Evolutionary conservation across 2,113 vertebrate species (phyloP).

Genomic region (Alaudala cheleensis): DNA sequence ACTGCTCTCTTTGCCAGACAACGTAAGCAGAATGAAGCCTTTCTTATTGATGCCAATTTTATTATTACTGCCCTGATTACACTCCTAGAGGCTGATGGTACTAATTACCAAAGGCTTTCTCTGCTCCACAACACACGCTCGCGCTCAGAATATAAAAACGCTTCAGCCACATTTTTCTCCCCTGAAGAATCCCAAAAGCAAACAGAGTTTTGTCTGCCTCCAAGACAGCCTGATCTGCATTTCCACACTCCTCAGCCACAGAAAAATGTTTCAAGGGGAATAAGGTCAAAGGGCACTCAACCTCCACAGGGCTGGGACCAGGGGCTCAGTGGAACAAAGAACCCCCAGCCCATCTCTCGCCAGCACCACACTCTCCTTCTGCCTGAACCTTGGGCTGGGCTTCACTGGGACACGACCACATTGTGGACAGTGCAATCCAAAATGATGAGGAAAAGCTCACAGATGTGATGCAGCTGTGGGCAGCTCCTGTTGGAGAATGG

Average conservation of each 20-base stretch:
- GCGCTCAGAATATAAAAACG: constrained; percentile 34
- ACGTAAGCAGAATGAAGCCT: constrained; percentile 20
- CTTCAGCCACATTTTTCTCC: neutral
- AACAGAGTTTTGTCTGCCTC: constrained; percentile 23
- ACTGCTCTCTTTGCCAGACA: constrained; percentile 35
- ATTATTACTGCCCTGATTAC: constrained; percentile 29
- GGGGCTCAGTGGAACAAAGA: neutral
- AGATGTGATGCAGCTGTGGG: constrained; percentile 18
- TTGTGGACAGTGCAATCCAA: fast-evolving
- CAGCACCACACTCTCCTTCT: neutral
- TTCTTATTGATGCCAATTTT: constrained; percentile 31
- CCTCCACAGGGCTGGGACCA: neutral
- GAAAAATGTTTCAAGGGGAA: neutral
- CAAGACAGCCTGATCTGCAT: neutral
- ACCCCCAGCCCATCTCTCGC: neutral
- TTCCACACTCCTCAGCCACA: neutral
- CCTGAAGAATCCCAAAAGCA: constrained; percentile 22
- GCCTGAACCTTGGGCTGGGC: neutral
- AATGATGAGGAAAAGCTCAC: neutral
- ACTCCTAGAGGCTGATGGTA: constrained; percentile 11
- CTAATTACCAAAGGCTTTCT: constrained; percentile 48
- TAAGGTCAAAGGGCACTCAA: neutral
- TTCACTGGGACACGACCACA: neutral
- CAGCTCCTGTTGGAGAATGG: neutral
- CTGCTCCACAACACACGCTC: constrained; percentile 21